Evolutionary conservation across 2,113 vertebrate genomes (phyloP).

Genomic region (Willisornis vidua): DNA sequence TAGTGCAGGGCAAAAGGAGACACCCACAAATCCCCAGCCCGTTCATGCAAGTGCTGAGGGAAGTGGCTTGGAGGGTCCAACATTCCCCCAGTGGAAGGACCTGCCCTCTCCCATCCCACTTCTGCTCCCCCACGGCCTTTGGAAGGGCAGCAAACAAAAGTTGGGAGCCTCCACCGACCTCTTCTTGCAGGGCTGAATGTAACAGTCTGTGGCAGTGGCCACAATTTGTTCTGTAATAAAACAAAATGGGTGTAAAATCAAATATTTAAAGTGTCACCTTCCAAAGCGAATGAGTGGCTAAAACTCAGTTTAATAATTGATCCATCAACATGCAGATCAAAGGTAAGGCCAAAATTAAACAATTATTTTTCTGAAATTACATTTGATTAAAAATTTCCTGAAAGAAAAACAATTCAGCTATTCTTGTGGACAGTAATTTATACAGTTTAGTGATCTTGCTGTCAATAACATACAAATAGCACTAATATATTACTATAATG

Average conservation of each 20-base stretch:
- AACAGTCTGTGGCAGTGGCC: slow-evolving; percentile 18
- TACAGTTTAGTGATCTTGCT: slow-evolving; percentile 81
- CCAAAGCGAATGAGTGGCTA: slow-evolving; percentile 40
- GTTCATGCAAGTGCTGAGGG: not conserved
- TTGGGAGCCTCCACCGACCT: not conserved
- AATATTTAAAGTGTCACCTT: slow-evolving; percentile 72
- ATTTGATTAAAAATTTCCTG: slow-evolving; percentile 79
- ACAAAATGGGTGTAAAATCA: slow-evolving; percentile 55
- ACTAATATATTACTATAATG: slow-evolving; percentile 85
- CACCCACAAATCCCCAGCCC: not conserved
- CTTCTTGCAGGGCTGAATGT: not conserved
- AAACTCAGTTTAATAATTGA: slow-evolving; percentile 62
- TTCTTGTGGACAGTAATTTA: slow-evolving; percentile 79
- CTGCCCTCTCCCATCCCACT: not conserved
- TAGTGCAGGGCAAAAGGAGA: not conserved
- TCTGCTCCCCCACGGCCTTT: not conserved
- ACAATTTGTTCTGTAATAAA: slow-evolving; percentile 55
- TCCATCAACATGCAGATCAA: slow-evolving; percentile 68
- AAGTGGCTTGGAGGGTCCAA: slow-evolving; percentile 5
- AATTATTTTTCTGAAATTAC: slow-evolving; percentile 77
- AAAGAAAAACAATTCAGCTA: slow-evolving; percentile 79
- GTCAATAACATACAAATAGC: slow-evolving; percentile 83
- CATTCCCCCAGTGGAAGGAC: not conserved
- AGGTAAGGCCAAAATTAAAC: slow-evolving; percentile 69
- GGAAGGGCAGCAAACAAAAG: not conserved